Conservation (phyloP, 2,888 invertebrate species). For the Smittia aterrima region DNA sequence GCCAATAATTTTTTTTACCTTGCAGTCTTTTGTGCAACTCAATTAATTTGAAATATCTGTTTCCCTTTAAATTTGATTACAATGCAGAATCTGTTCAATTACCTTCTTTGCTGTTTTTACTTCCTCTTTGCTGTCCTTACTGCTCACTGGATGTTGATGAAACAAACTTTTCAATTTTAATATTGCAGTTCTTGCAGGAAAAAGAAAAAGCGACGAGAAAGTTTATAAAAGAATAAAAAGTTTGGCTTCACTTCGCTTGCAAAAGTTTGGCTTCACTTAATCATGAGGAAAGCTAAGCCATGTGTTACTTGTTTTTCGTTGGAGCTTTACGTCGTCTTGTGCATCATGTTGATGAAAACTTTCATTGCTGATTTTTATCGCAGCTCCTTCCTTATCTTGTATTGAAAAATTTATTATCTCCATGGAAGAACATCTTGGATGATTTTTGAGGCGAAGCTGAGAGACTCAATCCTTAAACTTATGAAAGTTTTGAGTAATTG, state of each 20-base stretch:
- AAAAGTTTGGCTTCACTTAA: conserved; percentile 7
- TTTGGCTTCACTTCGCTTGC: not conserved
- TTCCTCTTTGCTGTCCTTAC: too few species aligned
- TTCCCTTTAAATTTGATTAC: not conserved
- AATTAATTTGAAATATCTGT: not conserved
- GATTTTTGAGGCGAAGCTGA: too few species aligned
- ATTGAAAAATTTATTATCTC: too few species aligned
- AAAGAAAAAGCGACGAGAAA: not conserved
- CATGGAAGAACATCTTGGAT: too few species aligned
- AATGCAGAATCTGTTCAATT: not conserved
- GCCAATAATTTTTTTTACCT: too few species aligned
- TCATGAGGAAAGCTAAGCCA: conserved; percentile 1
- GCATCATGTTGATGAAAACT: not conserved
- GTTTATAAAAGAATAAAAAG: not conserved
- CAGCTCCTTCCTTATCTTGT: not conserved
- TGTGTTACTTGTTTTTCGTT: conserved; percentile 19
- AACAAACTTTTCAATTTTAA: conserved; percentile 10
- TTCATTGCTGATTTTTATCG: not conserved
- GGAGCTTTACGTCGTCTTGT: not conserved
- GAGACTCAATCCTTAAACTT: too few species aligned
- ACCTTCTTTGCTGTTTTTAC: too few species aligned
- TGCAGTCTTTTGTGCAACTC: not conserved
- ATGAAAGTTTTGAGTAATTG: too few species aligned
- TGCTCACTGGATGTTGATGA: too few species aligned
- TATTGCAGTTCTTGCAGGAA: not conserved